Evolutionary conservation across 2,113 vertebrate species (phyloP), one percentile per base, ranked within the genome.

Genomic region (Nycticorax nycticorax): DNA sequence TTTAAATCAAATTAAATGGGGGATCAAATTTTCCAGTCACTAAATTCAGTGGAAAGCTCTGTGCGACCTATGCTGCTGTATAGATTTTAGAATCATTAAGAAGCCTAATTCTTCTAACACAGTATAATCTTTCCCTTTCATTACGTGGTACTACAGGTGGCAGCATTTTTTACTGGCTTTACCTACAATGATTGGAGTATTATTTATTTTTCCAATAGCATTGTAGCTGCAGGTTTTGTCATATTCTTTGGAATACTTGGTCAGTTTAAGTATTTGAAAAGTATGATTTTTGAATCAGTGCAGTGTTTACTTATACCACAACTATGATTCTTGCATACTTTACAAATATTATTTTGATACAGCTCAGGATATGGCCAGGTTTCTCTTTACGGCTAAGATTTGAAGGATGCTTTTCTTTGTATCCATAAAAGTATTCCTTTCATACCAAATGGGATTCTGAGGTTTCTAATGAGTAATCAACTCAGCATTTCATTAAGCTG

Each of bases 31-130:
- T 93, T 95, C 85, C 85, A 96, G 47, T 89, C 69, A 55, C 94
- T 93, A 84, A 94, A 96, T 92, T 94, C 77, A 56, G 59, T 89
- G 72, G 60, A 96, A 96, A 95, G 75, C 77, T 86, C 69, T 68
- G 33, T 77, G 90, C 0, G 11, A 93, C 93, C 78, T 81, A 8
- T 73, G 67, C 52, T 80, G 87, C 69, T 89, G 62, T 91, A 88
- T 88, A 96, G 88, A 91, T 95, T 95, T 94, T 69, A 80, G 78
- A 89, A 92, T 94, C 94, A 92, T 97, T 97, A 96, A 57, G 76
- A 85, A 95, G 21, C 55, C 63, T 93, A 94, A 84, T 95, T 93
- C 91, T 82, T 84, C 57, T 89, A 88, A 76, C 91, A 55, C 77
- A 63, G 33, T 52, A 52, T 93, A 89, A 85, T 91, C 73, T 93